Conservation (phyloP, 1,140 invertebrate species). For the Solenopsis invicta region DNA sequence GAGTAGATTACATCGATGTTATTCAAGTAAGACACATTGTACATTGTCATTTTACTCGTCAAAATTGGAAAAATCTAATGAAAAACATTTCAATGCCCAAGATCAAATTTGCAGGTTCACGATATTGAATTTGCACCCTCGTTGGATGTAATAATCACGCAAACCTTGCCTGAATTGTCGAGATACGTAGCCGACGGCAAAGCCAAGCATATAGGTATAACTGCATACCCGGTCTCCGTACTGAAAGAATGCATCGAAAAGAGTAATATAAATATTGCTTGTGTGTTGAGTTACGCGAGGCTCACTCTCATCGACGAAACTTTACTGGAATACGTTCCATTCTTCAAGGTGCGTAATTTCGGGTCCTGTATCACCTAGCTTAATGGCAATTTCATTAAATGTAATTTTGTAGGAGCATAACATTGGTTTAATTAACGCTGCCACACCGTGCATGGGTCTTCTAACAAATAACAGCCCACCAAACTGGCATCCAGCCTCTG, state of each 20-base stretch:
- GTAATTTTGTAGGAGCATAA: conserved; percentile 88
- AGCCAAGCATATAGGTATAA: conserved; percentile 94
- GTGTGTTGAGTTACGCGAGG: conserved; percentile 93
- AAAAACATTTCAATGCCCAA: not conserved
- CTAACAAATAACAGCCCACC: conserved; percentile 92
- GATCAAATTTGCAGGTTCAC: conserved; percentile 90
- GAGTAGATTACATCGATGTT: conserved; percentile 95
- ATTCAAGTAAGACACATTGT: conserved; percentile 90
- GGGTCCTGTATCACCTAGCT: not conserved
- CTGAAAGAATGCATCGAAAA: conserved; percentile 92
- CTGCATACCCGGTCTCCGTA: conserved; percentile 93
- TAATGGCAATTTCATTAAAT: not conserved
- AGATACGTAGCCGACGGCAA: conserved; percentile 92
- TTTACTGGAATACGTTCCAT: conserved; percentile 91
- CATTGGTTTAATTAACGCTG: conserved; percentile 94
- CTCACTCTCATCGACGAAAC: conserved; percentile 93
- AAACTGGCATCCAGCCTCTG: conserved; percentile 93
- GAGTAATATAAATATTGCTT: conserved; percentile 90
- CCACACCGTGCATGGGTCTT: conserved; percentile 93
- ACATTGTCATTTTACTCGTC: conserved; percentile 10
- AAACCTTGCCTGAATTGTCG: conserved; percentile 94
- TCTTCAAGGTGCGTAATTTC: conserved; percentile 89
- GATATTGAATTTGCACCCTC: conserved; percentile 96
- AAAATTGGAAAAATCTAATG: conserved; percentile 9
- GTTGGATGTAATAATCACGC: conserved; percentile 92